Conservation (phyloP, 2,888 invertebrate genomes). For the Eremobia ochroleuca region DNA sequence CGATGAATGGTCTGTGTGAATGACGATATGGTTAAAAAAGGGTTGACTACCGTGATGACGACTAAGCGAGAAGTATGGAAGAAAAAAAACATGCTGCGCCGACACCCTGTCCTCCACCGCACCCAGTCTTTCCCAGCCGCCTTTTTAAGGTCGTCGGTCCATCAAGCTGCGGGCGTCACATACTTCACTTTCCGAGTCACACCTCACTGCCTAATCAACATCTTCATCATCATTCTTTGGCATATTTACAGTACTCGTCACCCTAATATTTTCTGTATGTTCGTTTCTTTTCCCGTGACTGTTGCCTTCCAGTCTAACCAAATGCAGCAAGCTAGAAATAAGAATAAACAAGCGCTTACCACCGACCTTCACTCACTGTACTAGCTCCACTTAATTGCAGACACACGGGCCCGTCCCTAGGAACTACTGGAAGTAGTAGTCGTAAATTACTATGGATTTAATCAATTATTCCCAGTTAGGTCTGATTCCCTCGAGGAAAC, state of each 20-base stretch:
- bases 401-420: conserved; percentile 10
- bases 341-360: conserved; percentile 7
- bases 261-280: background rate
- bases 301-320: background rate
- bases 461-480: conserved; percentile 41
- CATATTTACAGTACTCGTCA: background rate
- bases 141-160: too few species aligned
- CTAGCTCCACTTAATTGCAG: conserved; percentile 22
- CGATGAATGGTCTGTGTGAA: too few species aligned
- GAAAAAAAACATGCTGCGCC: too few species aligned
- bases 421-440: background rate
- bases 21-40: too few species aligned
- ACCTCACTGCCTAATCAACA: background rate
- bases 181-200: too few species aligned
- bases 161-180: too few species aligned
- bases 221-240: background rate
- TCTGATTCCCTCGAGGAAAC: background rate
- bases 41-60: too few species aligned
- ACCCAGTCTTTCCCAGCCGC: too few species aligned
- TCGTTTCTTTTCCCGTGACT: background rate
- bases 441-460: conserved; percentile 42
- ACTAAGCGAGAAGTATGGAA: too few species aligned
- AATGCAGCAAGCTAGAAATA: background rate
- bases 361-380: conserved; percentile 1
- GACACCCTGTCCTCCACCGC: too few species aligned